These are phyloP conservation scores for Metallyticus violacea DNA, from an alignment of 2,888 invertebrate genomes.

Conservation along the genomic window DNA sequence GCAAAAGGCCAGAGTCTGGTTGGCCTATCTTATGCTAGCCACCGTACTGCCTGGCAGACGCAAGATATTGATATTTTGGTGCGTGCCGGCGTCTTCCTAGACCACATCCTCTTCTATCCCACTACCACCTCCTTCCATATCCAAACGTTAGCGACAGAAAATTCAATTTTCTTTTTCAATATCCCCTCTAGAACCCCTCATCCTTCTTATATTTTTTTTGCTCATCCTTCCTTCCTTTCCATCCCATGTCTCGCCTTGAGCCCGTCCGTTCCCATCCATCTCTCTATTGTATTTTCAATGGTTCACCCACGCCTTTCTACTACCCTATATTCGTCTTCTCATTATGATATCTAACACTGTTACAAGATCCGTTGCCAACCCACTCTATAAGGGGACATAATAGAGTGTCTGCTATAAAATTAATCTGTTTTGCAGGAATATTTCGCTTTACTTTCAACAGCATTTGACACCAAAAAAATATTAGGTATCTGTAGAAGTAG, in stretches of 20 bases:
- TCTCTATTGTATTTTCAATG: neutral
- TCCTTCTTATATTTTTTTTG: constrained; percentile 2
- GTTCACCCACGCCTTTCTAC: neutral
- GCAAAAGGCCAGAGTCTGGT: too few relatives aligned
- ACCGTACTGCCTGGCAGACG: neutral
- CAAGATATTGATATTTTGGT: neutral
- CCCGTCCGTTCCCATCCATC: neutral
- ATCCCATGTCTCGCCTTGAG: neutral
- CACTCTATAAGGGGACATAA: neutral
- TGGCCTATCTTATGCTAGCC: neutral
- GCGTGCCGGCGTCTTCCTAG: neutral
- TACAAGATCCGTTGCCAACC: neutral
- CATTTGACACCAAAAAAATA: too few relatives aligned
- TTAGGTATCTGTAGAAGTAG: too few relatives aligned
- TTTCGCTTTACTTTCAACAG: neutral
- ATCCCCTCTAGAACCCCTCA: constrained; percentile 7
- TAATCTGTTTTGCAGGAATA: neutral
- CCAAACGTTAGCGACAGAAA: constrained; percentile 16
- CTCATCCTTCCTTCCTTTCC: neutral
- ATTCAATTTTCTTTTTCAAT: constrained; percentile 21
- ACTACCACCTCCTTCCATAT: neutral
- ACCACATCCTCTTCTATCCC: neutral
- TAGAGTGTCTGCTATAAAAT: neutral
- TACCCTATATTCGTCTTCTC: neutral
- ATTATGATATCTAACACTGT: neutral